These are phyloP conservation scores for Eumerus sabulonum DNA, from an alignment of 2,888 invertebrate species.

Conservation along the genomic window DNA sequence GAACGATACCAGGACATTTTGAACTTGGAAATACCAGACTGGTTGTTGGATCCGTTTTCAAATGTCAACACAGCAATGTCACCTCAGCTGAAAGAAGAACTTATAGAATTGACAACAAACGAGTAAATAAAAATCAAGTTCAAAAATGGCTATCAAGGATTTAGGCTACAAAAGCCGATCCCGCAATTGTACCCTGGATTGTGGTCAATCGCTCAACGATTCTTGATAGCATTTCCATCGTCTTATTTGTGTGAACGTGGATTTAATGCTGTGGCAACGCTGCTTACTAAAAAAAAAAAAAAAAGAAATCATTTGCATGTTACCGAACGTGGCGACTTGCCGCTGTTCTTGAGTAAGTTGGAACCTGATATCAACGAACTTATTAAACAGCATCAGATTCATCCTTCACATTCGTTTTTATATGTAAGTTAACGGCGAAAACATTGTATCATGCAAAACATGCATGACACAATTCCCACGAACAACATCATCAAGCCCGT, in stretches of 20 bases:
- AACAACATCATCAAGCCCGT: too few species aligned
- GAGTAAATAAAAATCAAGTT: slow-evolving; percentile 1
- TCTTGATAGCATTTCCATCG: neutral
- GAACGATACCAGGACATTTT: neutral
- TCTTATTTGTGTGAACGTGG: slow-evolving; percentile 5
- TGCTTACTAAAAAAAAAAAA: neutral
- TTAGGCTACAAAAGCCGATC: neutral
- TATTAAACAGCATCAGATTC: slow-evolving; percentile 3
- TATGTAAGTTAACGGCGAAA: too few species aligned
- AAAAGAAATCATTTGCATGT: neutral
- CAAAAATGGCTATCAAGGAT: neutral
- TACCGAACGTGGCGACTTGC: neutral
- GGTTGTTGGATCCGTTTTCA: neutral
- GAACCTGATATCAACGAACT: slow-evolving; percentile 3
- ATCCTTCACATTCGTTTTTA: slow-evolving; percentile 8
- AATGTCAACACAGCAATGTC: neutral
- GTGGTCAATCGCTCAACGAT: neutral
- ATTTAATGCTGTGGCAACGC: neutral
- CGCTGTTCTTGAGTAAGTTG: neutral
- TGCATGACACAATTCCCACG: too few species aligned
- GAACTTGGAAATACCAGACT: neutral
- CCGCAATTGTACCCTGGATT: neutral
- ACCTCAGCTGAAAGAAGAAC: neutral
- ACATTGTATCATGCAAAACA: too few species aligned
- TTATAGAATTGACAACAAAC: slow-evolving; percentile 1